These are phyloP conservation scores for Cottoperca gobio DNA, from an alignment of 2,797 vertebrate species.

Conservation along the genomic window DNA sequence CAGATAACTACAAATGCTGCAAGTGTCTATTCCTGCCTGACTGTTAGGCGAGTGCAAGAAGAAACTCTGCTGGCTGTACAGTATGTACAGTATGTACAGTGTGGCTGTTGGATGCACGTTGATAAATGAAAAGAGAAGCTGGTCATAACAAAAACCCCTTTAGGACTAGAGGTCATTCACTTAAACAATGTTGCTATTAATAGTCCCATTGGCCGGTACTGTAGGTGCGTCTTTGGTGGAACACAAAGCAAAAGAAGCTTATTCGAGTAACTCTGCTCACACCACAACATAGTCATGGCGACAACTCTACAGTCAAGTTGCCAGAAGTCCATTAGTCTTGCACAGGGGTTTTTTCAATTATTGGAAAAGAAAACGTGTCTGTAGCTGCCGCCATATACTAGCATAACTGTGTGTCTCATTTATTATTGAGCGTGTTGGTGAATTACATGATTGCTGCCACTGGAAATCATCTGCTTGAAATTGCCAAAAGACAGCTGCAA, in stretches of 20 bases:
- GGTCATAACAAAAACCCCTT: neutral
- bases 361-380: slow-evolving; percentile 43
- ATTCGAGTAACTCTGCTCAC: slow-evolving; percentile 29
- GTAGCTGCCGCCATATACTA: slow-evolving; percentile 23
- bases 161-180: neutral
- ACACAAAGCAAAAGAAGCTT: slow-evolving; percentile 36
- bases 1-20: neutral
- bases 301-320: slow-evolving; percentile 26
- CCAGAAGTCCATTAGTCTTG: slow-evolving; percentile 61
- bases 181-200: neutral
- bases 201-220: neutral
- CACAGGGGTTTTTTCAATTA: slow-evolving; percentile 41
- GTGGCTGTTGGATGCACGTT: no score
- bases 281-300: slow-evolving; percentile 35
- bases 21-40: neutral
- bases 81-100: no score
- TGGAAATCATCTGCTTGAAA: slow-evolving; percentile 47
- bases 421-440: slow-evolving; percentile 55
- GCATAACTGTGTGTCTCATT: slow-evolving; percentile 41
- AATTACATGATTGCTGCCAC: slow-evolving; percentile 36
- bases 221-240: neutral
- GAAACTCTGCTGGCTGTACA: neutral
- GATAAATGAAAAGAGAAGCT: neutral
- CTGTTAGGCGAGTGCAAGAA: neutral
- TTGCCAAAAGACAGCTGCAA: slow-evolving; percentile 28